Conservation (phyloP, 2,797 vertebrate species). For the Onychomys leucogaster region DNA sequence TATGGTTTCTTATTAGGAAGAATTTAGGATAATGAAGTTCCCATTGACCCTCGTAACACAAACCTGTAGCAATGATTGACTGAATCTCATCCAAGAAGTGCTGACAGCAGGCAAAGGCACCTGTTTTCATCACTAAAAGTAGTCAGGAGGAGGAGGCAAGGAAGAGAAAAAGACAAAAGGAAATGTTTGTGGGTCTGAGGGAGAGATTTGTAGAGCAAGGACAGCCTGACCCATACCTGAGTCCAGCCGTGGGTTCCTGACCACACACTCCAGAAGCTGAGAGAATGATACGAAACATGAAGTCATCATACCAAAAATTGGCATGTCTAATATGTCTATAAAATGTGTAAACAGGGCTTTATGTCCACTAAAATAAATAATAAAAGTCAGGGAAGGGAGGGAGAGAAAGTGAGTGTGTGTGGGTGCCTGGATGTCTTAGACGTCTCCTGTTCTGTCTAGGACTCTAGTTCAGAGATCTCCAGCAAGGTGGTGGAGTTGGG, state of each 20-base stretch:
- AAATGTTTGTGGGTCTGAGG: too few species aligned
- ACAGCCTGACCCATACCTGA: rapidly evolving
- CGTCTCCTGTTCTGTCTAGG: not conserved
- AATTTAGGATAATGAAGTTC: not conserved
- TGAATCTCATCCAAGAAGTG: not conserved
- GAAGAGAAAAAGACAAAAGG: not conserved
- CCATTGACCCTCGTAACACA: not conserved
- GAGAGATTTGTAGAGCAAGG: rapidly evolving
- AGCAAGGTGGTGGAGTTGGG: rapidly evolving
- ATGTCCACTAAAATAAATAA: rapidly evolving
- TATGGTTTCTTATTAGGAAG: not conserved
- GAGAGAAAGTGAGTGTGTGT: too few species aligned
- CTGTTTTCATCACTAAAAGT: not conserved
- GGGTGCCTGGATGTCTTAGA: not conserved
- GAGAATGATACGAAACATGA: rapidly evolving
- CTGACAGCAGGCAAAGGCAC: not conserved
- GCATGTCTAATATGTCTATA: not conserved
- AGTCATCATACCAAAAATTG: rapidly evolving
- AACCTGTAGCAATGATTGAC: not conserved
- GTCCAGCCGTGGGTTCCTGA: not conserved
- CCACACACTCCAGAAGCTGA: rapidly evolving
- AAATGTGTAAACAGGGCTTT: not conserved
- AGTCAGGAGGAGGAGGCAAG: not conserved
- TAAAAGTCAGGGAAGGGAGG: not conserved
- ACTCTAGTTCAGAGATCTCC: rapidly evolving